phyloP scores from a whole-genome alignment of 23 tunicate genomes.

The Ciona savignyi region DNA sequence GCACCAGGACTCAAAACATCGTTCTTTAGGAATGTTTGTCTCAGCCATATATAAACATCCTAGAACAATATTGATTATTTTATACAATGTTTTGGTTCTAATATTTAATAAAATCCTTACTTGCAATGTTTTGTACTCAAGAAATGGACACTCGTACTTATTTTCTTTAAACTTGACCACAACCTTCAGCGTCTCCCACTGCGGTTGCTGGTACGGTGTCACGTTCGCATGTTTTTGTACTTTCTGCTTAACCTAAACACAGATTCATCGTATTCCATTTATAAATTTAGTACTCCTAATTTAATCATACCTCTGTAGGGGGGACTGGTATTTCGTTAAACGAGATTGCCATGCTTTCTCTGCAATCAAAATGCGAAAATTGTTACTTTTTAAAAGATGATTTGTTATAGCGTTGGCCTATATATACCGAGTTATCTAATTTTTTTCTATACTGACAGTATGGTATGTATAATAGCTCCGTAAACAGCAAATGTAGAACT shows the following conservation, averaged over 20 bases:
- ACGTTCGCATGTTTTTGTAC: constrained; percentile 11
- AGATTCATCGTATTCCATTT: neutral
- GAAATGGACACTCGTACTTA: constrained; percentile 25
- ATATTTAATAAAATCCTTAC: constrained; percentile 10
- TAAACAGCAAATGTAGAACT: no score
- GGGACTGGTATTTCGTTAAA: neutral
- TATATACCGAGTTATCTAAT: no score
- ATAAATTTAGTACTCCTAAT: no score
- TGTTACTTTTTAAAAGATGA: no score
- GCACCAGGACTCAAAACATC: constrained; percentile 54
- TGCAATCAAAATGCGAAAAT: constrained; percentile 3
- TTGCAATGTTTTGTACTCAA: constrained; percentile 56
- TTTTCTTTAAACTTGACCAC: constrained; percentile 27
- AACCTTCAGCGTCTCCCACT: constrained; percentile 32
- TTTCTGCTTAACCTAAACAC: neutral
- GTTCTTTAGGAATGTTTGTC: constrained; percentile 31
- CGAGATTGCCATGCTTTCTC: constrained; percentile 18
- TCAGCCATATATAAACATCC: constrained; percentile 78
- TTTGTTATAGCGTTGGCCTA: no score
- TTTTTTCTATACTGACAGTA: no score
- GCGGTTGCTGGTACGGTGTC: constrained; percentile 24
- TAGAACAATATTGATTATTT: constrained; percentile 6
- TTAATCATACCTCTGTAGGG: constrained; percentile 3
- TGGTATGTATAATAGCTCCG: no score
- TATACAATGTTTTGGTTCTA: neutral